Base-by-base conservation (phyloP, 1,140 invertebrate species). In the Plodia interpunctella region DNA sequence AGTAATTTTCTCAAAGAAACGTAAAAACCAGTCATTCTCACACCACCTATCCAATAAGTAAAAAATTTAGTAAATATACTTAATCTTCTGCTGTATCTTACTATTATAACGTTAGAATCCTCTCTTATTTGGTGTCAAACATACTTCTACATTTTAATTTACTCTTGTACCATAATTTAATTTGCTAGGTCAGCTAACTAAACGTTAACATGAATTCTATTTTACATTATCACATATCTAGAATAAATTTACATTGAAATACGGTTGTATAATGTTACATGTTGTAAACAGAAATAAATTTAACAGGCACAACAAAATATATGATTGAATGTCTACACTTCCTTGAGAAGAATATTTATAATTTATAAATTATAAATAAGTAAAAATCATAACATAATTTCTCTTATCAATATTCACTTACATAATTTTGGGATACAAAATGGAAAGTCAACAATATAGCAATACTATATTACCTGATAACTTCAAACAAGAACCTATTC, bases 111-210 rank as follows among this genome's bases (percentile, higher is more conserved):
- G 8, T 57, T 44, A 17, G 49, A 49, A 5, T 49, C n/a, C 38
- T 44, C 30, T 57, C 71, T 55, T 71, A 71, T 83, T 80, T 82
- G 76, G 74, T 82, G 78, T 84, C 28, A 15, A 38, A 75, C 59
- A 70, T 72, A 77, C 65, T 62, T 68, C 66, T 64, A 62, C 54
- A 57, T 62, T 44, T 10, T 28, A n/a, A 52, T 44, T 58, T 70
- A 78, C 54, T 62, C 63, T 74, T 78, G 64, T 74, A 78, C 71
- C 38, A 76, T 72, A 63, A 44, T 44, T 59, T 63, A 44, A 15
- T 59, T 57, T 63, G 58, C 57, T 55, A 53, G 55, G 19, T 49
- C 52, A 53, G 49, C 56, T 65, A 57, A 57, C 13, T 25, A 57
- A 57, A 25, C 5, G 5, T 57, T 57, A 9, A 49, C 19, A 15